phyloP scores from a whole-genome alignment of 2,888 invertebrate species.

The Eudemis profundana region DNA sequence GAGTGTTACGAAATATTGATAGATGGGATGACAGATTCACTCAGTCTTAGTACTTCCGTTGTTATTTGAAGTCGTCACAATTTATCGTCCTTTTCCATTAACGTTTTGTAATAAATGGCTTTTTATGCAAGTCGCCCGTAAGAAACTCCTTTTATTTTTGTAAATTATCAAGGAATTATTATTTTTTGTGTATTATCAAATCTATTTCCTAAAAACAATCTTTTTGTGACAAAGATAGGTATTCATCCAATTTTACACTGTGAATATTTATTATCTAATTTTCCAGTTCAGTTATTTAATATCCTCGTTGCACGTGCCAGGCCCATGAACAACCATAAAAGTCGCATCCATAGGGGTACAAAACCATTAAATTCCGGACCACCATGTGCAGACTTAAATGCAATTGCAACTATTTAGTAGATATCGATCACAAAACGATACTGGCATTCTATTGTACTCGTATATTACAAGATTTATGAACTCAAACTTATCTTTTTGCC shows the following conservation, averaged over 20 bases:
- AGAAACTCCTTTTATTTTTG: too few species aligned
- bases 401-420: conserved; percentile 26
- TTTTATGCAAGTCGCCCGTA: too few species aligned
- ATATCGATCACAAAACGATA: conserved; percentile 14
- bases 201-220: too few species aligned
- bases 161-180: too few species aligned
- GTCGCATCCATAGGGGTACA: conserved; percentile 31
- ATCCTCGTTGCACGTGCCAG: conserved; percentile 24
- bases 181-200: too few species aligned
- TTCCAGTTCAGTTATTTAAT: conserved; percentile 33
- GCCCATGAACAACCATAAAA: conserved; percentile 29
- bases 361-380: conserved; percentile 26
- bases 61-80: conserved; percentile 16
- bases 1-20: conserved; percentile 32
- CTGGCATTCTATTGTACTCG: not conserved
- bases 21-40: conserved; percentile 22
- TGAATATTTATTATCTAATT: conserved; percentile 23
- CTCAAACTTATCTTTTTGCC: not conserved
- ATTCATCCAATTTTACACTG: conserved; percentile 16
- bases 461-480: conserved; percentile 14
- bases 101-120: too few species aligned
- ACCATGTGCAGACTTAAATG: conserved; percentile 26
- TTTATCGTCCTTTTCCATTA: conserved; percentile 4
- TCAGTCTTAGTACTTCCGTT: conserved; percentile 15
- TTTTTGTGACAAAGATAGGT: not conserved